Percentiles rank a stretch among this genome's conserved stretches.
Conservation (phyloP, 2,888 invertebrate species). For the Homarus gammarus region DNA sequence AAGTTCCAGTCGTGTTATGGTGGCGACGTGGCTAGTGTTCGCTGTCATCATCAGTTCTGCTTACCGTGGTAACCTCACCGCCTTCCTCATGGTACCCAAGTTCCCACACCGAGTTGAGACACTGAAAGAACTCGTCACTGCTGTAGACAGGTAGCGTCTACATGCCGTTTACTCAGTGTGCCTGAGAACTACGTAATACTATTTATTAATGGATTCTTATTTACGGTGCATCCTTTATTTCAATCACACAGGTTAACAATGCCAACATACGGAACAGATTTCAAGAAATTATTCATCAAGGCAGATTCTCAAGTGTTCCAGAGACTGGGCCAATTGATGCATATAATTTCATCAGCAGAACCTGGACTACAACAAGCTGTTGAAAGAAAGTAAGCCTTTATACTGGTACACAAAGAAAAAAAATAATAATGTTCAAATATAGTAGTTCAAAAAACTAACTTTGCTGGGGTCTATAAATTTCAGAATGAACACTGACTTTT, state of each 20-base stretch:
- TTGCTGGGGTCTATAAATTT: too few relatives aligned
- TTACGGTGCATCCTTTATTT: background rate
- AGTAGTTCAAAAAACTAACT: background rate
- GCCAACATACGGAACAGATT: conserved; percentile 51
- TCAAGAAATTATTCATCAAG: conserved; percentile 38
- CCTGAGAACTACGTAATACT: too few relatives aligned
- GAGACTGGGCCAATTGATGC: conserved; percentile 29
- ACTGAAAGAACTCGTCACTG: conserved; percentile 38
- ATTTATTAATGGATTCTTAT: background rate
- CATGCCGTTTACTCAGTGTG: too few relatives aligned
- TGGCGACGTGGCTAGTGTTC: conserved; percentile 50
- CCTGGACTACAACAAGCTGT: conserved; percentile 37
- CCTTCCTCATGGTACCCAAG: conserved; percentile 50
- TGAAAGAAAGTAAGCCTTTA: conserved; percentile 24
- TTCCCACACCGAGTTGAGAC: conserved; percentile 47
- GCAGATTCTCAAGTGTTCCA: conserved; percentile 45
- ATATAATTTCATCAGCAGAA: conserved; percentile 32
- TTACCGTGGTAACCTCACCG: conserved; percentile 55
- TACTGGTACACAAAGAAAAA: too few relatives aligned
- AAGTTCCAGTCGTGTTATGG: conserved; percentile 10
- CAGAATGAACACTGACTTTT: too few relatives aligned
- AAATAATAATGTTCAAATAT: too few relatives aligned
- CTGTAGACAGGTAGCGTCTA: too few relatives aligned
- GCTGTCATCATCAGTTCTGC: conserved; percentile 33
- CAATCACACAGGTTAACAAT: conserved; percentile 39